phyloP scores from a whole-genome alignment of 2,888 invertebrate genomes.

The Phytoseiulus persimilis region DNA sequence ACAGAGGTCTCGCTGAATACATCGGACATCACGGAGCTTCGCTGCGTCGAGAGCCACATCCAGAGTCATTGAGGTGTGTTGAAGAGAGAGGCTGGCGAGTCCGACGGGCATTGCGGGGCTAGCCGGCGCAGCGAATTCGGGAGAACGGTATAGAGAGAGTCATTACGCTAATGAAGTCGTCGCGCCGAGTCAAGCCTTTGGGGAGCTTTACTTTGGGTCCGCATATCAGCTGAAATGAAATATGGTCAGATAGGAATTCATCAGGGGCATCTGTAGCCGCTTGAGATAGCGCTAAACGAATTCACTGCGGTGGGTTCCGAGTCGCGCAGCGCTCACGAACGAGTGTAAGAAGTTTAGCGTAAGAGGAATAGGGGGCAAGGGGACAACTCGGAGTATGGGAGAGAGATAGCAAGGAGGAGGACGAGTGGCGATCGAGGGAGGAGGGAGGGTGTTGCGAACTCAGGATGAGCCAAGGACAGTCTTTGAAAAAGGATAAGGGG shows the following conservation, averaged over 20 bases:
- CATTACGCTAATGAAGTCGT: neutral
- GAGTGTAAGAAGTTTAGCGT: neutral
- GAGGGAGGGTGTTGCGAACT: too few relatives aligned
- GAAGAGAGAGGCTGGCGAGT: neutral
- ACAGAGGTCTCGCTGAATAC: too few relatives aligned
- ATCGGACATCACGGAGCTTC: too few relatives aligned
- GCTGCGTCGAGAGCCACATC: too few relatives aligned
- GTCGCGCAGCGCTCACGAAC: neutral
- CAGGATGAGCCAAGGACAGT: too few relatives aligned
- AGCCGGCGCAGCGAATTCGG: neutral
- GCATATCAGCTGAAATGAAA: neutral
- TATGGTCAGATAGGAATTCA: conserved; percentile 5
- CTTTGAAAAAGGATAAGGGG: too few relatives aligned
- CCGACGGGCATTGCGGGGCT: neutral
- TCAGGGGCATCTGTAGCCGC: neutral
- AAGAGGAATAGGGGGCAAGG: too few relatives aligned
- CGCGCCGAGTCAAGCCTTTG: neutral
- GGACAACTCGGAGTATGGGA: too few relatives aligned
- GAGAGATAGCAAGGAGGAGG: too few relatives aligned
- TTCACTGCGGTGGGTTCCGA: neutral
- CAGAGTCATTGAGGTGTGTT: too few relatives aligned
- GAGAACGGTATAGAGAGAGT: neutral
- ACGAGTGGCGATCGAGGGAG: too few relatives aligned
- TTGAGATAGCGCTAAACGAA: conserved; percentile 5
- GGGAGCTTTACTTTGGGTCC: neutral